phyloP scores from a whole-genome alignment of 2,888 invertebrate species.

The Sinelater perroti region DNA sequence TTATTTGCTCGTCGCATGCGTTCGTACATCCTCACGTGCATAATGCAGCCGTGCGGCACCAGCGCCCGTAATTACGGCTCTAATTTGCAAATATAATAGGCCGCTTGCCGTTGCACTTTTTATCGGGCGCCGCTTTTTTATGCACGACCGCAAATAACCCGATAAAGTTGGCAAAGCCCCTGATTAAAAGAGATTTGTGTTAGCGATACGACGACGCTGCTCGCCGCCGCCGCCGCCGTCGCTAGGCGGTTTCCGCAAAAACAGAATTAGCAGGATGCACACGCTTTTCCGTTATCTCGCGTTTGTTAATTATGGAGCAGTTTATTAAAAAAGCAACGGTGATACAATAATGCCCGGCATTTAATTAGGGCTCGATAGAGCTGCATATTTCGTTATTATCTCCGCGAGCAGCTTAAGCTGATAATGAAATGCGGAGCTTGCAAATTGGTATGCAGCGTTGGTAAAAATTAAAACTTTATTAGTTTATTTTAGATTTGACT shows the following conservation, averaged over 20 bases:
- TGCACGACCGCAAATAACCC: slow-evolving; percentile 32
- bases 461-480: slow-evolving; percentile 24
- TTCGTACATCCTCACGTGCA: slow-evolving; percentile 30
- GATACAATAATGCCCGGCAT: slow-evolving; percentile 29
- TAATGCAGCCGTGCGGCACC: slow-evolving; percentile 23
- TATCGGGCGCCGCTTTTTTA: slow-evolving; percentile 31
- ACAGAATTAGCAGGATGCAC: slow-evolving; percentile 29
- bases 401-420: slow-evolving; percentile 25
- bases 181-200: slow-evolving; percentile 36
- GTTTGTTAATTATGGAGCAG: slow-evolving; percentile 33
- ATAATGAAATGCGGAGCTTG: slow-evolving; percentile 23
- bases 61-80: slow-evolving; percentile 27
- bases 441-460: slow-evolving; percentile 19
- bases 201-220: slow-evolving; percentile 32
- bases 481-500: slow-evolving; percentile 15
- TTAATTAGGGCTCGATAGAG: slow-evolving; percentile 32
- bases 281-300: slow-evolving; percentile 32
- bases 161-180: slow-evolving; percentile 30
- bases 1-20: slow-evolving; percentile 27
- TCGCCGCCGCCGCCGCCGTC: too few relatives aligned
- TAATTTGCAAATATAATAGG: slow-evolving; percentile 35
- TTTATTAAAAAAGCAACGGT: slow-evolving; percentile 35
- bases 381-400: slow-evolving; percentile 34
- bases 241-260: slow-evolving; percentile 28
- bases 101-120: slow-evolving; percentile 29